These are phyloP conservation scores for Chloromyia formosa DNA, from an alignment of 2,888 invertebrate genomes.

Conservation along the genomic window DNA sequence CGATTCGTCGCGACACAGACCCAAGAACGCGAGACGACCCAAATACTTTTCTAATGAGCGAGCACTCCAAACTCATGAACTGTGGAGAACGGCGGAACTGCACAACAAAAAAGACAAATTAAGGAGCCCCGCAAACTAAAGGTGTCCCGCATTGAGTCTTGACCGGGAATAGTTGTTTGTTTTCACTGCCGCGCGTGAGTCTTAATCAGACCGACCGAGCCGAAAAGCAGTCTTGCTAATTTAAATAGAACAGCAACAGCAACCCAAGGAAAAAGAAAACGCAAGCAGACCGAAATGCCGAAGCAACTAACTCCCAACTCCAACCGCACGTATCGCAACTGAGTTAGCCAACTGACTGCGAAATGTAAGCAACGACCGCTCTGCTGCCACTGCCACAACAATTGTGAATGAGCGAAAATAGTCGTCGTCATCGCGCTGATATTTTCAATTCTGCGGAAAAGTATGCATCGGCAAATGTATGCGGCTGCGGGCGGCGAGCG, in stretches of 20 bases:
- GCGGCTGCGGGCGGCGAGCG: conserved; percentile 20
- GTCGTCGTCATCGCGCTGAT: conserved; percentile 17
- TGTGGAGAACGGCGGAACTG: no score
- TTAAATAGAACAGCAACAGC: no score
- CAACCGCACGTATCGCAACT: conserved; percentile 1
- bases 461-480: conserved; percentile 16
- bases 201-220: no score
- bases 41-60: background rate
- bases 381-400: background rate
- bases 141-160: background rate
- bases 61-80: background rate
- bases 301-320: background rate
- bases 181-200: no score
- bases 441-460: conserved; percentile 10
- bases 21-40: conserved; percentile 19
- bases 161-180: background rate
- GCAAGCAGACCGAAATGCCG: background rate
- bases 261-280: conserved; percentile 2
- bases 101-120: background rate
- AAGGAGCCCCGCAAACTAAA: background rate
- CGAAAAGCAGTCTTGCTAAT: no score
- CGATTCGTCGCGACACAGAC: background rate
- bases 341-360: conserved; percentile 16
- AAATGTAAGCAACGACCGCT: background rate
- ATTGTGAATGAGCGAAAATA: conserved; percentile 20